phyloP scores from a whole-genome alignment of 2,797 vertebrate genomes.

The Girardinus metallicus region DNA sequence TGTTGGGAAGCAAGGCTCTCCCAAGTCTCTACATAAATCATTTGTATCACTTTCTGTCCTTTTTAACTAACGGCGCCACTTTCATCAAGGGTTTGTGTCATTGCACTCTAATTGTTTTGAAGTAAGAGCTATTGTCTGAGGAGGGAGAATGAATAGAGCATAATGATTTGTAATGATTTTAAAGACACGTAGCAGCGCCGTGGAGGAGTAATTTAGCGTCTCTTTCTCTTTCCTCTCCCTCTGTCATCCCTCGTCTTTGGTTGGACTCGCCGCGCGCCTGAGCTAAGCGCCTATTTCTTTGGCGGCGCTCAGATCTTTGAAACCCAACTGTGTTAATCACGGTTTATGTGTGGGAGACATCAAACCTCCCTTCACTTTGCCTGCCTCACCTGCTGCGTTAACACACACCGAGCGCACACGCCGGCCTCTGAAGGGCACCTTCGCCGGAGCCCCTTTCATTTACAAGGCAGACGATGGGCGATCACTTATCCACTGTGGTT shows the following conservation, averaged over 20 bases:
- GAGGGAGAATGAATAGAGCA: constrained; percentile 56
- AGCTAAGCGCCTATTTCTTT: constrained; percentile 48
- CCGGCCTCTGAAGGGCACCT: constrained; percentile 76
- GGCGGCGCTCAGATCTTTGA: constrained; percentile 61
- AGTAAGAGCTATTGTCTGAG: constrained; percentile 64
- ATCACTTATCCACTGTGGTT: constrained; percentile 46
- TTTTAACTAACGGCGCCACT: constrained; percentile 54
- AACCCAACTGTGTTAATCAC: constrained; percentile 80
- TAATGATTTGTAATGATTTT: constrained; percentile 72
- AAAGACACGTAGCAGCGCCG: constrained; percentile 38
- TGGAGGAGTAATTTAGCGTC: constrained; percentile 31
- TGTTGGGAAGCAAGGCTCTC: constrained; percentile 52
- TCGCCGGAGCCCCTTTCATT: constrained; percentile 55
- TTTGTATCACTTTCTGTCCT: constrained; percentile 61
- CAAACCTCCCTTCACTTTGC: constrained; percentile 69
- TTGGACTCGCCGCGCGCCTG: no score
- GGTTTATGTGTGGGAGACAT: constrained; percentile 76
- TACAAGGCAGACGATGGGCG: constrained; percentile 53
- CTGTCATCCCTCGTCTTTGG: constrained; percentile 30
- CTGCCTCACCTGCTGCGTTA: constrained; percentile 58
- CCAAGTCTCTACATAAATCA: constrained; percentile 59
- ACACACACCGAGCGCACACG: constrained; percentile 25
- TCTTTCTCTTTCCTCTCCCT: constrained; percentile 27
- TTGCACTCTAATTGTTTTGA: constrained; percentile 71
- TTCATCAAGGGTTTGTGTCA: constrained; percentile 61